Evolutionary conservation across 2,113 vertebrate species (phyloP).

Genomic region (Picathartes gymnocephalus): DNA sequence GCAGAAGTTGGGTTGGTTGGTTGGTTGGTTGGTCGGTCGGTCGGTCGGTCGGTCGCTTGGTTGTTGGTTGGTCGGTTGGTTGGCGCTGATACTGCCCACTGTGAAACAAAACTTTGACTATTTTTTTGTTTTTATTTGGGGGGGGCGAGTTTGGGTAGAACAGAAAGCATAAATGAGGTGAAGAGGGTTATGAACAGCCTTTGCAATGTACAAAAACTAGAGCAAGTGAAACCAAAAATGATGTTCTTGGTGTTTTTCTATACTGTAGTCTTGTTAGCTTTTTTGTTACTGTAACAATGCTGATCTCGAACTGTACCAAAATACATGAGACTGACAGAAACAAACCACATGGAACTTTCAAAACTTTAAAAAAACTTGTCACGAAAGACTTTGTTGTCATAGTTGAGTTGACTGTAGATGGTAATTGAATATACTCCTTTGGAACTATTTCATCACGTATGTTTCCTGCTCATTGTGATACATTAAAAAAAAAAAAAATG

Average conservation of each 20-base stretch:
- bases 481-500: constrained; percentile 97
- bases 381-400: constrained; percentile 98
- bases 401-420: constrained; percentile 99
- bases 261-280: constrained; percentile 99
- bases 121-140: constrained; percentile 60
- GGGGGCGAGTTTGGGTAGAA: constrained; percentile 84
- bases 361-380: constrained; percentile 91
- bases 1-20: constrained; percentile 65
- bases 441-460: constrained; percentile 99
- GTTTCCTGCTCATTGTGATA: constrained; percentile 99
- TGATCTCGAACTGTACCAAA: constrained; percentile 99
- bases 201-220: constrained; percentile 99
- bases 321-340: constrained; percentile 94
- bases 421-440: constrained; percentile 99
- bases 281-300: constrained; percentile 99
- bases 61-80: constrained; percentile 38
- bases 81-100: constrained; percentile 89
- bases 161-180: constrained; percentile 78
- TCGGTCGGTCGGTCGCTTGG: constrained; percentile 35
- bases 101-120: constrained; percentile 85
- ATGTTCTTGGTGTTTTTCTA: constrained; percentile 99
- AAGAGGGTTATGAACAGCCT: constrained; percentile 94
- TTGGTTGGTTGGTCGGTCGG: constrained; percentile 14
- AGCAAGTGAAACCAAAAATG: constrained; percentile 99
- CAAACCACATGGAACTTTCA: constrained; percentile 89